These are phyloP conservation scores for Spinus pinus DNA, from an alignment of 2,797 vertebrate genomes.

Conservation along the genomic window DNA sequence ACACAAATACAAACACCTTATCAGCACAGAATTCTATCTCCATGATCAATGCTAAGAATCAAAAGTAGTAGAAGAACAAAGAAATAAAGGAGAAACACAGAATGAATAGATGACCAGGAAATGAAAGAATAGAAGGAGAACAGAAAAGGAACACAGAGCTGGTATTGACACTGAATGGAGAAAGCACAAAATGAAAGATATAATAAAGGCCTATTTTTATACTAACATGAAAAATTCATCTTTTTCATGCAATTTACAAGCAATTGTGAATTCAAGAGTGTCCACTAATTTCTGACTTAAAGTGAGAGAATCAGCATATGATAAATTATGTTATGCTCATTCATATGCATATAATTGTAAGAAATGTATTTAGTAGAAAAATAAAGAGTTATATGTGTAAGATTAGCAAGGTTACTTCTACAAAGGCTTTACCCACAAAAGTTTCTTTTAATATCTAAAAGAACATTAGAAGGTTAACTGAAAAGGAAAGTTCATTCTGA, in stretches of 20 bases:
- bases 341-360: neutral
- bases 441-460: neutral
- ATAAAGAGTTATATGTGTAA: neutral
- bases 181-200: neutral
- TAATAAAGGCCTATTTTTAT: neutral
- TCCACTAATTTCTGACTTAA: constrained; percentile 1
- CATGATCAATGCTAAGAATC: neutral
- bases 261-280: neutral
- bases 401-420: neutral
- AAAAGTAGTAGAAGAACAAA: neutral
- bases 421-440: neutral
- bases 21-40: neutral
- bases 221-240: neutral
- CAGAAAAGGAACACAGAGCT: neutral
- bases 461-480: constrained; percentile 34
- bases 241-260: neutral
- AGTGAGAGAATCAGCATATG: neutral
- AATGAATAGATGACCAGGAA: neutral
- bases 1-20: neutral
- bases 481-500: constrained; percentile 49
- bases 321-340: neutral
- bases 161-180: neutral
- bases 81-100: neutral
- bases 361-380: neutral
- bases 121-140: neutral